Percentiles rank a stretch among this genome's conserved stretches.
phyloP scores from a whole-genome alignment of 2,888 invertebrate species.

The Dione vanillae region DNA sequence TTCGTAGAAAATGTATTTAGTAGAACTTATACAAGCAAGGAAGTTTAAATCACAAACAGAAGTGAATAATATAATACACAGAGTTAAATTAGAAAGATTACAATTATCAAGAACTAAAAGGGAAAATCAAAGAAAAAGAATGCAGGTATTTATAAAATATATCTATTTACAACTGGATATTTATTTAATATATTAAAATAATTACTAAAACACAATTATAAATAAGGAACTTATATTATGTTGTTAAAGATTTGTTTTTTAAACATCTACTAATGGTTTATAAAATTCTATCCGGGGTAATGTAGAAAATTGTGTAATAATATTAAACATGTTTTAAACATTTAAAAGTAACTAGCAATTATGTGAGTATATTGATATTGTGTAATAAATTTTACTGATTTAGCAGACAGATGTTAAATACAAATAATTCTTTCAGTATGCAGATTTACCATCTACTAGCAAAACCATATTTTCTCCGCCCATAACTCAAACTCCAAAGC shows the following conservation, averaged over 20 bases:
- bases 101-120: constrained; percentile 51
- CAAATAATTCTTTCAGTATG: constrained; percentile 51
- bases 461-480: constrained; percentile 58
- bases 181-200: not conserved
- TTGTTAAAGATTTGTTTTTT: too few species aligned
- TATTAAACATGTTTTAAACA: too few species aligned
- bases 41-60: constrained; percentile 55
- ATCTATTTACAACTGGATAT: not conserved
- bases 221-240: too few species aligned
- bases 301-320: too few species aligned
- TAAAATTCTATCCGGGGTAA: too few species aligned
- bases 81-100: constrained; percentile 61
- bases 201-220: too few species aligned
- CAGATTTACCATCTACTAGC: constrained; percentile 55
- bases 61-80: constrained; percentile 56
- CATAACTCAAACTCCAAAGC: constrained; percentile 59
- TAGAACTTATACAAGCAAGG: constrained; percentile 67
- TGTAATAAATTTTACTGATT: too few species aligned
- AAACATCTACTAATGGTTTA: too few species aligned
- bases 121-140: constrained; percentile 49
- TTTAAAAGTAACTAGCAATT: too few species aligned
- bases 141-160: constrained; percentile 52
- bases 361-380: too few species aligned
- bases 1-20: constrained; percentile 66
- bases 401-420: too few species aligned